phyloP scores from a whole-genome alignment of 2,113 vertebrate genomes.

The Brachypteracias leptosomus region DNA sequence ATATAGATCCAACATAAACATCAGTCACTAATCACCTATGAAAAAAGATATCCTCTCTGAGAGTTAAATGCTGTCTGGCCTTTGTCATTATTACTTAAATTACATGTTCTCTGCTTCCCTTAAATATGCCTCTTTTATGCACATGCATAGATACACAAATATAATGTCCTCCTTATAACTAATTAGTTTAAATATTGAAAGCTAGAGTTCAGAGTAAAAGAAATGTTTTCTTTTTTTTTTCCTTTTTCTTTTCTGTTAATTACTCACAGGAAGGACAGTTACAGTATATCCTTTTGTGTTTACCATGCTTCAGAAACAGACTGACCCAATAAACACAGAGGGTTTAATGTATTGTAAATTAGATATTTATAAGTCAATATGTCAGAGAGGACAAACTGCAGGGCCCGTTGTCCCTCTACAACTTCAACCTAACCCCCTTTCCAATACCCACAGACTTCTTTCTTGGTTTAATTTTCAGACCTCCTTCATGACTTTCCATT shows the following conservation, averaged over 20 bases:
- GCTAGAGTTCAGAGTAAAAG: not conserved
- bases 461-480: not conserved
- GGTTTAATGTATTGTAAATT: not conserved
- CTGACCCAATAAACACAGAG: not conserved
- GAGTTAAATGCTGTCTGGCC: not conserved
- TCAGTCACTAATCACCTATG: constrained; percentile 2
- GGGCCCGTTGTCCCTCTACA: not conserved
- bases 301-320: not conserved
- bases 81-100: constrained; percentile 12
- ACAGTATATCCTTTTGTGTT: not conserved
- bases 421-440: not conserved
- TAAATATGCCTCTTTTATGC: not conserved
- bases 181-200: not conserved
- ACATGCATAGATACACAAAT: too few relatives aligned
- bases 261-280: not conserved
- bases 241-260: not conserved
- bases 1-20: not conserved
- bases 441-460: not conserved
- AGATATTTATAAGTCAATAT: not conserved
- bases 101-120: not conserved
- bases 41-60: not conserved
- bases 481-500: not conserved
- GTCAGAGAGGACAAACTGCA: not conserved
- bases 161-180: not conserved
- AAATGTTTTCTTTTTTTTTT: not conserved